phyloP scores from a whole-genome alignment of 2,797 vertebrate species.

The Vultur gryphus region DNA sequence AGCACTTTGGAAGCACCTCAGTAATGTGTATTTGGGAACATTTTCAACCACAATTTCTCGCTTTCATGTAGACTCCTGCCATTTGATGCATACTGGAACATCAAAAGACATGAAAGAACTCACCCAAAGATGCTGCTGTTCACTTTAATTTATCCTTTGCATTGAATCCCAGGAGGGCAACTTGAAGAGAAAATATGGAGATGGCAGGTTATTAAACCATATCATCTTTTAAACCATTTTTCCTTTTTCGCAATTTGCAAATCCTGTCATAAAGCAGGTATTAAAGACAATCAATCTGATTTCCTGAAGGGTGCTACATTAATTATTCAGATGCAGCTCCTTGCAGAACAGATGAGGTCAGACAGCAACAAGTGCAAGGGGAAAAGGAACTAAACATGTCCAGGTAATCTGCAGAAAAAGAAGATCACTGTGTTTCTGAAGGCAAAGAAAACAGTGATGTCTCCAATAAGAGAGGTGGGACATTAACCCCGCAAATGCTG shows the following conservation, averaged over 20 bases:
- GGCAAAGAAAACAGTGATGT: neutral
- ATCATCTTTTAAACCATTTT: neutral
- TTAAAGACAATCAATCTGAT: conserved; percentile 28
- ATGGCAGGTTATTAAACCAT: neutral
- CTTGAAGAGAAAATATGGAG: neutral
- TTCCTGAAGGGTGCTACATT: neutral
- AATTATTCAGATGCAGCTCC: conserved; percentile 11
- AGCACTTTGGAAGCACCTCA: neutral
- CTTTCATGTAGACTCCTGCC: neutral
- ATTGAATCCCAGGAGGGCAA: neutral
- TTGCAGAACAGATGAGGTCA: neutral
- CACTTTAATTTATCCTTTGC: neutral
- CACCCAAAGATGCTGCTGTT: neutral
- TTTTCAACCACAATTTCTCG: neutral
- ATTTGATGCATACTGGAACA: neutral
- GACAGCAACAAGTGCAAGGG: neutral
- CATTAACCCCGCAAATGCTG: neutral
- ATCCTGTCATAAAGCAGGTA: neutral
- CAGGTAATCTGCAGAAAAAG: neutral
- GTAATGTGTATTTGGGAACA: neutral
- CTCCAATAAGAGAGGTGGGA: neutral
- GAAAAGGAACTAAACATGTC: neutral
- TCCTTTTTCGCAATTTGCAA: neutral
- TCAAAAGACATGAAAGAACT: neutral
- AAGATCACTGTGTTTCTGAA: neutral